These are phyloP conservation scores for Ctenicera cuprea DNA, from an alignment of 2,888 invertebrate genomes.

Conservation along the genomic window DNA sequence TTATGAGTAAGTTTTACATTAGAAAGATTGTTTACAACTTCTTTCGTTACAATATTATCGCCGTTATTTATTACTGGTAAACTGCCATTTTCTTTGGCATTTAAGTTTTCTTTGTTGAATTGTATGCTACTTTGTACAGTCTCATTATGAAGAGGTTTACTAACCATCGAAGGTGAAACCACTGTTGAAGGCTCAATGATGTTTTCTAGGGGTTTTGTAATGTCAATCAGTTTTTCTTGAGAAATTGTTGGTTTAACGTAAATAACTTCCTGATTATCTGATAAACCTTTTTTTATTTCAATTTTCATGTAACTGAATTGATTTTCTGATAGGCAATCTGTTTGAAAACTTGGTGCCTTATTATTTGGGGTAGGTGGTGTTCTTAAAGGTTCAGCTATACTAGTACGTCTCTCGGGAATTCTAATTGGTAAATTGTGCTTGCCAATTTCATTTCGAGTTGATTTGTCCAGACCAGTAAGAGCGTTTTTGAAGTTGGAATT, in stretches of 20 bases:
- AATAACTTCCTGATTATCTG: not conserved
- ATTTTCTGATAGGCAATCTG: not conserved
- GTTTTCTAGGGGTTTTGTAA: not conserved
- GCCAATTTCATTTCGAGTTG: slow-evolving; percentile 20
- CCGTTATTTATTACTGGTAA: too few species aligned
- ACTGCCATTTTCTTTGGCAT: too few species aligned
- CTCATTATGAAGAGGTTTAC: too few species aligned
- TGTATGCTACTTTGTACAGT: too few species aligned
- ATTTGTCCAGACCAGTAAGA: not conserved
- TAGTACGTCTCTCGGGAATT: slow-evolving; percentile 40
- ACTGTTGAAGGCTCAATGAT: too few species aligned
- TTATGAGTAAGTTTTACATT: not conserved
- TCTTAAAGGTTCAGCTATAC: slow-evolving; percentile 44
- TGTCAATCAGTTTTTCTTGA: not conserved
- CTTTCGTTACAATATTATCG: not conserved
- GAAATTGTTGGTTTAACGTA: not conserved
- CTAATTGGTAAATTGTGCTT: slow-evolving; percentile 44
- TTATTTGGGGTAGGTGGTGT: not conserved
- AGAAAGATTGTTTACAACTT: not conserved
- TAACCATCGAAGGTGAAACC: not conserved
- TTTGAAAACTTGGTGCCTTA: not conserved
- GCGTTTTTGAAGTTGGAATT: not conserved
- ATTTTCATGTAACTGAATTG: not conserved
- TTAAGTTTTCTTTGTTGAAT: too few species aligned
- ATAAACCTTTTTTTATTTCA: not conserved